phyloP scores from a whole-genome alignment of 1,140 invertebrate species.

The Rhizoglyphus robini region DNA sequence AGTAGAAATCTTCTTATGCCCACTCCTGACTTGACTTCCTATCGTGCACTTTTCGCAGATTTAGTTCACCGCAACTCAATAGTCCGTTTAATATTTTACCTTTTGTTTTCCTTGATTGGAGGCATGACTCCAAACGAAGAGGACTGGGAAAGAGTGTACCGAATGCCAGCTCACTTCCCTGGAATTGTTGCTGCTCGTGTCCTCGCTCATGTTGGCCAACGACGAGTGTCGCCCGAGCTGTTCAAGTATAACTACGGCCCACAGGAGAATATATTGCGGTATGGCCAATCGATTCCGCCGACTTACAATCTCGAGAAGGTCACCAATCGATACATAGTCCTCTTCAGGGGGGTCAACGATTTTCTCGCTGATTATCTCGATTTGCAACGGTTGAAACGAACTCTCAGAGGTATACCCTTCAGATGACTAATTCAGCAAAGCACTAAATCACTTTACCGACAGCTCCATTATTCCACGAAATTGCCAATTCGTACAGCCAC shows the following conservation, averaged over 20 bases:
- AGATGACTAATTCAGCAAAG: too few relatives aligned
- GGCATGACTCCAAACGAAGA: background rate
- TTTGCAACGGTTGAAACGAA: background rate
- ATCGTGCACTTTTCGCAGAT: background rate
- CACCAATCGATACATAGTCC: background rate
- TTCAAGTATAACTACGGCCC: background rate
- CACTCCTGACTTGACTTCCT: background rate
- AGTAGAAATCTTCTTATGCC: too few relatives aligned
- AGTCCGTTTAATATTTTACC: background rate
- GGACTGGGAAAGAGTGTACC: background rate
- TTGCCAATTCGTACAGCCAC: too few relatives aligned
- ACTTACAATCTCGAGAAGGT: background rate
- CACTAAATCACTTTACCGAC: too few relatives aligned
- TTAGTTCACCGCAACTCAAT: background rate
- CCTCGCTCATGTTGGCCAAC: background rate
- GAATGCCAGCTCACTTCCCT: background rate
- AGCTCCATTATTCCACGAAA: too few relatives aligned
- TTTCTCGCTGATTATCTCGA: background rate
- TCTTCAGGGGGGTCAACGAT: background rate
- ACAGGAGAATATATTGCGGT: background rate
- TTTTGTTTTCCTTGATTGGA: background rate
- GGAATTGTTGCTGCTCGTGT: background rate
- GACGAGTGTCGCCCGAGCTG: background rate
- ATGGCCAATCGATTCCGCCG: too few relatives aligned
- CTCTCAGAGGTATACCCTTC: background rate